Percentiles rank a stretch among this genome's conserved stretches.
Conservation (phyloP, 2,888 invertebrate genomes). For the Yponomeuta sedellus region DNA sequence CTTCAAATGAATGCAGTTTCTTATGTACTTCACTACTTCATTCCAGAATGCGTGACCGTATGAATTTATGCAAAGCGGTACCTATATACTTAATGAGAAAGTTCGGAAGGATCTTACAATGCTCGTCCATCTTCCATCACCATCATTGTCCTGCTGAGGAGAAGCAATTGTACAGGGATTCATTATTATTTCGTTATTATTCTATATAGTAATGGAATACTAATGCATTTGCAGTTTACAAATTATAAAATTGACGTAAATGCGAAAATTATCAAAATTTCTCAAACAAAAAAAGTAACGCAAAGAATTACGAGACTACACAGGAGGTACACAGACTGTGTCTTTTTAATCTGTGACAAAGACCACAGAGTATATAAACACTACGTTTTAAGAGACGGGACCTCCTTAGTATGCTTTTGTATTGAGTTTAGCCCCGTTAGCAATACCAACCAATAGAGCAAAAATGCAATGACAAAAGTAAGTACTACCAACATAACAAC, state of each 20-base stretch:
- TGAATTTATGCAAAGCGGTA: background rate
- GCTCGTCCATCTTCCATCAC: conserved; percentile 91
- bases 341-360: too few relatives aligned
- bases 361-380: too few relatives aligned
- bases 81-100: background rate
- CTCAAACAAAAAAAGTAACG: background rate
- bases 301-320: background rate
- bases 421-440: too few relatives aligned
- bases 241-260: background rate
- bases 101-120: conserved; percentile 61
- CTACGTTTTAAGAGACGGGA: too few relatives aligned
- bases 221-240: background rate
- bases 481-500: too few relatives aligned
- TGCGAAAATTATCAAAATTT: background rate
- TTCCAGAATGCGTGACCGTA: background rate
- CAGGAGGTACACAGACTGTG: too few relatives aligned
- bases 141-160: conserved; percentile 85
- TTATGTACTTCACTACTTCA: background rate
- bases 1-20: conserved; percentile 13
- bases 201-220: background rate
- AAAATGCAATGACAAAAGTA: too few relatives aligned
- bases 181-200: conserved; percentile 53
- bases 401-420: too few relatives aligned
- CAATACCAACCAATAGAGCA: too few relatives aligned
- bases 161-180: conserved; percentile 84